A percentile compares a stretch with the other conserved stretches of the same genome.
Evolutionary conservation across 1,140 invertebrate genomes (phyloP).

Genomic region (Phenacoccus solenopsis): DNA sequence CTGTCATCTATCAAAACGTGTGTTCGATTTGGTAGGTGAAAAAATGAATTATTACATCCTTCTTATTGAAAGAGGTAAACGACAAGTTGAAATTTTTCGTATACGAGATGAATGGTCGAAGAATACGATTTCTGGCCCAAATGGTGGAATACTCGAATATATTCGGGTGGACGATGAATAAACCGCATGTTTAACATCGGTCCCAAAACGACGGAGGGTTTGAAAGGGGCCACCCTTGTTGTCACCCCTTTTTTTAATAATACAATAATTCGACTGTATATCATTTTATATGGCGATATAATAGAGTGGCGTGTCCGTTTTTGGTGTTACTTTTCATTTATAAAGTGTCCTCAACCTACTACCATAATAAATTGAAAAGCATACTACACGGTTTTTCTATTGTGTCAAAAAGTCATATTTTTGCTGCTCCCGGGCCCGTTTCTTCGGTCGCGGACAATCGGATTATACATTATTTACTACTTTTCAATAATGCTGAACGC

Average conservation of each 20-base stretch:
- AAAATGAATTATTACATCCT: background rate
- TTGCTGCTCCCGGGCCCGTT: background rate
- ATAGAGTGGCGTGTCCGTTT: constrained; percentile 12
- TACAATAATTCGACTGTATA: constrained; percentile 16
- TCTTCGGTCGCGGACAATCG: background rate
- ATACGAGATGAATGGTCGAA: too few relatives aligned
- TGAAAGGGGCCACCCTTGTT: constrained; percentile 11
- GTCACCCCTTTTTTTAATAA: constrained; percentile 18
- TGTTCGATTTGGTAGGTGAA: too few relatives aligned
- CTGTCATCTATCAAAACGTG: background rate
- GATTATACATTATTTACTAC: constrained; percentile 14
- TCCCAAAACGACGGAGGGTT: background rate
- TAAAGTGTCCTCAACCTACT: constrained; percentile 16
- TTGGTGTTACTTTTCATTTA: constrained; percentile 12
- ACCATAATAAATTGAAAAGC: constrained; percentile 17
- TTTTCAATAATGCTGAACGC: constrained; percentile 4
- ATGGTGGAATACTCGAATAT: background rate
- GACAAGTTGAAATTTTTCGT: too few relatives aligned
- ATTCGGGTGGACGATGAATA: background rate
- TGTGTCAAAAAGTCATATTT: constrained; percentile 18
- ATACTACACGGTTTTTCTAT: constrained; percentile 13
- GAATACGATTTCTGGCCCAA: too few relatives aligned
- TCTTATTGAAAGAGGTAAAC: background rate
- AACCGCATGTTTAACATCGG: constrained; percentile 7
- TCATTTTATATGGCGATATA: constrained; percentile 15